phyloP scores from a whole-genome alignment of 2,113 vertebrate genomes.

The Lasiurus cinereus region DNA sequence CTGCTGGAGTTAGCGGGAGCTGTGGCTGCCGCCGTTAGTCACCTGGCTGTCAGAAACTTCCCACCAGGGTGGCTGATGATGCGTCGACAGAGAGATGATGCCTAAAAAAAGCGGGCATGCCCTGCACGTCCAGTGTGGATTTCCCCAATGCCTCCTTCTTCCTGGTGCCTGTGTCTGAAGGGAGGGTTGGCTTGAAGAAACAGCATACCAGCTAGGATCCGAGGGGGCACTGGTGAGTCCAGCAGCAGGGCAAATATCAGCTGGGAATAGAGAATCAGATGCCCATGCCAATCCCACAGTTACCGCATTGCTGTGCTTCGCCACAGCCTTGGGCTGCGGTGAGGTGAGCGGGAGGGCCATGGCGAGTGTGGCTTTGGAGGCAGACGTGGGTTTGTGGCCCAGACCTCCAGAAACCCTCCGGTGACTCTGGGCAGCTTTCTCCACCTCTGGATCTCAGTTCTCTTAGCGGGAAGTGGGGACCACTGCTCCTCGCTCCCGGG shows the following conservation, averaged over 20 bases:
- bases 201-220: background rate
- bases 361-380: background rate
- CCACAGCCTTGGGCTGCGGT: fast-evolving
- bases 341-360: background rate
- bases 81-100: background rate
- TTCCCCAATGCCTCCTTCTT: background rate
- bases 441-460: background rate
- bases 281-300: background rate
- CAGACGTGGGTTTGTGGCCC: background rate
- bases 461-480: background rate
- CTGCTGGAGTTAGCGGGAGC: background rate
- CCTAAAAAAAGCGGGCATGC: background rate
- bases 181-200: background rate
- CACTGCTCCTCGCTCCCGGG: background rate
- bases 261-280: background rate
- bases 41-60: slow-evolving; percentile 23
- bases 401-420: background rate
- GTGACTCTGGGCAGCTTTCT: background rate
- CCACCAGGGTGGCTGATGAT: background rate
- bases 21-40: background rate
- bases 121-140: background rate
- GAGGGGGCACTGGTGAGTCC: background rate
- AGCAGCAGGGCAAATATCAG: background rate
- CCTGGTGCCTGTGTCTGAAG: background rate
- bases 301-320: background rate